Evolutionary conservation across 2,888 invertebrate genomes (phyloP), one percentile per base, ranked within the genome.

Genomic region (Loripinus fragilis): DNA sequence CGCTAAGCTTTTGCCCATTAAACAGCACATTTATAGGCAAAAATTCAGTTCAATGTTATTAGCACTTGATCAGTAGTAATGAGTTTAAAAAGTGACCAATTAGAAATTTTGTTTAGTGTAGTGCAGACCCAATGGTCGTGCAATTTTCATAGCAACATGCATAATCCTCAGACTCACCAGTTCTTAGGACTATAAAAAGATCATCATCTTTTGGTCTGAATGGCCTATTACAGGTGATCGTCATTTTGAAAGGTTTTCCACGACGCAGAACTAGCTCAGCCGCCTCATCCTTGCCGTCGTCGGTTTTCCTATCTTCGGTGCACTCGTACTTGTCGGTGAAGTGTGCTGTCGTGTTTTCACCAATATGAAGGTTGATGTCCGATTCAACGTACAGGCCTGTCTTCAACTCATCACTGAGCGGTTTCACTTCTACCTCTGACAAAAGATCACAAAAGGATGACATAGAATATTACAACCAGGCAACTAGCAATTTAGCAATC

Each of bases 211-310:
- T 68, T 20, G 67, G 60, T 25, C 77, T 74, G 66, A 74, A 85
- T 15, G 73, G 64, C 25, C 85, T 71, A 65, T 85, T 71, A 42
- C 88, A 83, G 0, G 76, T 80, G 28, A 89, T 25, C 20, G 64
- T 66, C 17, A 86, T 52, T n/a, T 71, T 79, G 72, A 89, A 89
- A 12, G 73, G 42, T 48, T 84, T 78, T 15, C 88, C 89, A 23
- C 89, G 68, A 8, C 89, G 55, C 1, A 97, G 94, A 41, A 97
- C 95, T 0, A 86, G 81, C 52, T 82, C 83, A 0, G 81, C 74
- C 7, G 28, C 60, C 25, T 66, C 66, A 5, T 25, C n/a, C 15
- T 67, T 33, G 1, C 74, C 77, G 0, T 41, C 71, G 0, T 42
- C 68, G 2, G 73, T 75, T n/a, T 30, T 64, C 30, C 71, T 50